These are phyloP conservation scores for Cryptoblepharus egeriae DNA, from an alignment of 2,797 vertebrate species.

Conservation along the genomic window DNA sequence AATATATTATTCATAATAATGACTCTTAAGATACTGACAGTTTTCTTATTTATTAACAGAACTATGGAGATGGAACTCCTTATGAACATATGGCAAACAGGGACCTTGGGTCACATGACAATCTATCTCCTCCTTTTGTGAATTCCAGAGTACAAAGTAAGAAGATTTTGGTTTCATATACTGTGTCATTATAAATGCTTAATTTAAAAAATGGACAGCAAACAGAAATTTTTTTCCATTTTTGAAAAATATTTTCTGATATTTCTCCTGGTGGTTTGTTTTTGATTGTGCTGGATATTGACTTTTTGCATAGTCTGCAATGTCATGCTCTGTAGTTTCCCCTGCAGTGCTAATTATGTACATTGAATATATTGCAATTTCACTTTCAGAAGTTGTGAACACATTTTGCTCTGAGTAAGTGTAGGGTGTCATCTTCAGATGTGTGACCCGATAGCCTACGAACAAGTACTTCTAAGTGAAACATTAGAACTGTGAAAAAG, in stretches of 20 bases:
- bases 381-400: background rate
- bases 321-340: fast-evolving
- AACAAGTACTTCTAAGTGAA: fast-evolving
- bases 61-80: constrained; percentile 89
- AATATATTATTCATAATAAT: no score
- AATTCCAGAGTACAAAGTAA: constrained; percentile 94
- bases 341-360: fast-evolving
- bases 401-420: background rate
- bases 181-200: fast-evolving
- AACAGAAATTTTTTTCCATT: fast-evolving
- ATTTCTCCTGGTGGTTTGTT: background rate
- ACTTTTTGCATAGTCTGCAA: background rate
- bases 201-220: background rate
- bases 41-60: constrained; percentile 76
- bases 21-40: background rate
- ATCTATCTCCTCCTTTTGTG: constrained; percentile 91
- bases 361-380: background rate
- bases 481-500: background rate
- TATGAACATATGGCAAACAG: constrained; percentile 88
- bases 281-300: background rate
- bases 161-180: constrained; percentile 24
- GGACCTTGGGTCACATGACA: constrained; percentile 92
- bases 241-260: background rate
- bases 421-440: background rate
- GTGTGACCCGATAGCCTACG: background rate